A percentile compares a stretch with the other conserved stretches of the same genome.
These are phyloP conservation scores for Temnothorax curvispinosus DNA, from an alignment of 1,140 invertebrate species.

Conservation along the genomic window DNA sequence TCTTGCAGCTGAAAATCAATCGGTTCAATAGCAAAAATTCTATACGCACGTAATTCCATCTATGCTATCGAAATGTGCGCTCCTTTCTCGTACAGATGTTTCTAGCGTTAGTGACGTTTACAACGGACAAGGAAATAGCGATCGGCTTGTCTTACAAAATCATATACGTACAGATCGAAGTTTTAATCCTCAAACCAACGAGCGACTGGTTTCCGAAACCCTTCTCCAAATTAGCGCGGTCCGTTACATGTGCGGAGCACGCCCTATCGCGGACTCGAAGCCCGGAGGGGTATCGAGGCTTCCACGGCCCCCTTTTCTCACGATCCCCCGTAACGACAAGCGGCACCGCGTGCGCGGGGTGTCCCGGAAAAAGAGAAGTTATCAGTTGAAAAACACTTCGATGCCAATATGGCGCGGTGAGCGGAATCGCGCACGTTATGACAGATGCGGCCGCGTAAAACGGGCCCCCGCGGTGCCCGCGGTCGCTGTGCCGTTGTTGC, in stretches of 20 bases:
- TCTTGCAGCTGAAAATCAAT: conserved; percentile 73
- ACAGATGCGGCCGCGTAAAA: background rate
- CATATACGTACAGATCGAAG: background rate
- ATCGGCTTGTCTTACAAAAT: background rate
- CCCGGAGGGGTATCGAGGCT: background rate
- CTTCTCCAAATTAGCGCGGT: background rate
- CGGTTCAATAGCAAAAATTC: background rate
- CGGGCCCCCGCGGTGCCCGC: background rate
- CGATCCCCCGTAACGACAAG: too few relatives aligned
- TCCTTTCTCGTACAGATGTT: background rate
- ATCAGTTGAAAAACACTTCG: conserved; percentile 51
- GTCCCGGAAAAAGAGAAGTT: background rate
- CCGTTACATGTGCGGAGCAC: background rate
- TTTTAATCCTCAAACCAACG: background rate
- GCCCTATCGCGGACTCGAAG: background rate
- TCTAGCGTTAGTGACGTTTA: background rate
- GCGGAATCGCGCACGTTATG: conserved; percentile 39
- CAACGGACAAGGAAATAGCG: background rate
- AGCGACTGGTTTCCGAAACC: background rate
- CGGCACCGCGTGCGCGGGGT: background rate
- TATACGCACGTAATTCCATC: background rate
- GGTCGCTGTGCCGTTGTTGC: background rate
- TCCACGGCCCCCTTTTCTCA: background rate
- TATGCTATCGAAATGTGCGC: background rate
- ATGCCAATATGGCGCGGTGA: conserved; percentile 63